phyloP scores from a whole-genome alignment of 2,113 vertebrate genomes.

The Lamprologus tigripictilis region DNA sequence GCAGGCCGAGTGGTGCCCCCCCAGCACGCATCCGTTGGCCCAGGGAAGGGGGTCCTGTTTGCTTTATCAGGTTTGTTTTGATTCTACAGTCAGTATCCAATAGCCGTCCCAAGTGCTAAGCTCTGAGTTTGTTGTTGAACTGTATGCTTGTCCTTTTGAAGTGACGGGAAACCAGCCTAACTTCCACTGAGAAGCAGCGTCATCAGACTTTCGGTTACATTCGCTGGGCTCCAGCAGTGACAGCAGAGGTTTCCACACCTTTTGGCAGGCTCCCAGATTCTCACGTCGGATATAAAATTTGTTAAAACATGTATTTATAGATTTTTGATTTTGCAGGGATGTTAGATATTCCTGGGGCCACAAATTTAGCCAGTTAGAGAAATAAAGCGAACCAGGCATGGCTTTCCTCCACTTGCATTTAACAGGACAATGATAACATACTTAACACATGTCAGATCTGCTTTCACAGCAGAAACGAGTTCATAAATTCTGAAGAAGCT shows the following conservation, averaged over 20 bases:
- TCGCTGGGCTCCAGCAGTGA: neutral
- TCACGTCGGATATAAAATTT: neutral
- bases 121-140: constrained; percentile 63
- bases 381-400: neutral
- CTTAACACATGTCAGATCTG: neutral
- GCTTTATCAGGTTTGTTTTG: constrained; percentile 62
- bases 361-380: neutral
- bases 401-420: neutral
- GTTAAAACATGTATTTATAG: neutral
- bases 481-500: neutral
- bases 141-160: constrained; percentile 59
- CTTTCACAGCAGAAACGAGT: neutral
- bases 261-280: neutral
- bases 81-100: constrained; percentile 57
- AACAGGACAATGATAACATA: neutral
- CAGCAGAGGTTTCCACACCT: neutral
- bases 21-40: constrained; percentile 42
- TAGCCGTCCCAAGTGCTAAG: constrained; percentile 24
- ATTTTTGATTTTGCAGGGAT: neutral
- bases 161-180: constrained; percentile 14
- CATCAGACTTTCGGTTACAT: neutral
- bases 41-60: constrained; percentile 48
- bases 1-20: constrained; percentile 38
- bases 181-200: neutral
- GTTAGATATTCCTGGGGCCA: neutral